Conservation (phyloP, 2,888 invertebrate genomes). For the Fragum whitleyi region DNA sequence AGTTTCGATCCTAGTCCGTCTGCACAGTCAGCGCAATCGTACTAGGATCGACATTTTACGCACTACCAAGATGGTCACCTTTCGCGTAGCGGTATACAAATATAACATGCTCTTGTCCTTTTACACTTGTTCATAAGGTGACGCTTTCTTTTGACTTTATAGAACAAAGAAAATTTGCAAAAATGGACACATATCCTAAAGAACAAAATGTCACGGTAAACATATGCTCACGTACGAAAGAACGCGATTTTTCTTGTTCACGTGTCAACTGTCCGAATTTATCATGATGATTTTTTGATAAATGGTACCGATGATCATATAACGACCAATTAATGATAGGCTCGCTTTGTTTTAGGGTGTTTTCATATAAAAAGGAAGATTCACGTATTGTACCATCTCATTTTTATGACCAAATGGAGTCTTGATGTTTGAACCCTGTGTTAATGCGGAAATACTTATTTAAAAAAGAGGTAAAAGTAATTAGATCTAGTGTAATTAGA, state of each 20-base stretch:
- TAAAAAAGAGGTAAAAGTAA: not conserved
- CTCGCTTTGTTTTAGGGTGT: not conserved
- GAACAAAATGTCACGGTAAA: conserved; percentile 19
- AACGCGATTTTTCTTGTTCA: conserved; percentile 5
- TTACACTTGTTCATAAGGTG: not conserved
- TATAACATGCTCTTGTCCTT: not conserved
- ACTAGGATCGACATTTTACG: too few relatives aligned
- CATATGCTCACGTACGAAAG: not conserved
- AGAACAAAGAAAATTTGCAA: not conserved
- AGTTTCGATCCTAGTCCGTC: too few relatives aligned
- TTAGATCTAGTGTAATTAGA: too few relatives aligned
- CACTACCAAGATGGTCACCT: too few relatives aligned
- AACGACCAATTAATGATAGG: not conserved
- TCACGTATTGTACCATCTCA: not conserved
- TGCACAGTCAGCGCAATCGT: too few relatives aligned
- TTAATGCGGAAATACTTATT: not conserved
- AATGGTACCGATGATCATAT: conserved; percentile 5
- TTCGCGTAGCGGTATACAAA: too few relatives aligned
- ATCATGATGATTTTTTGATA: conserved; percentile 22
- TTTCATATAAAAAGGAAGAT: conserved; percentile 8
- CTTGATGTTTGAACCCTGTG: not conserved
- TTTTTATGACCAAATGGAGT: conserved; percentile 8
- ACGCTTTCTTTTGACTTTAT: not conserved
- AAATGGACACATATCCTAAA: not conserved
- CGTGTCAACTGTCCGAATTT: conserved; percentile 1